These are phyloP conservation scores for Eolophus roseicapilla DNA, from an alignment of 2,113 vertebrate species.

Conservation along the genomic window DNA sequence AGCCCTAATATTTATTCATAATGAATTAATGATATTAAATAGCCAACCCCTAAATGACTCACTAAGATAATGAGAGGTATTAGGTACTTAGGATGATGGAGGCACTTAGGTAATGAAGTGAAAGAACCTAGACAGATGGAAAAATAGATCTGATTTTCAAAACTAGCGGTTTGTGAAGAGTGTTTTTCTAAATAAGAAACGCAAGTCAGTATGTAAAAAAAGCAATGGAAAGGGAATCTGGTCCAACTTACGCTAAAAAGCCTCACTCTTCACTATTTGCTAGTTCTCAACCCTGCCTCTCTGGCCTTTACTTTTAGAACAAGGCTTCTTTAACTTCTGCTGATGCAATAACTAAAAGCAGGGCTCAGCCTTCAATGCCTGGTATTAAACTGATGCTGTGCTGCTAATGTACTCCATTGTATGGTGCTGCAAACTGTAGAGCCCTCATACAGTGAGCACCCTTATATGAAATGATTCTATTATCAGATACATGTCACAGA, in stretches of 20 bases:
- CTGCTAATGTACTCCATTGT: slow-evolving; percentile 2
- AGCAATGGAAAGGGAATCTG: slow-evolving; percentile 51
- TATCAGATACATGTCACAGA: slow-evolving; percentile 34
- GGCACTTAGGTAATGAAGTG: slow-evolving; percentile 41
- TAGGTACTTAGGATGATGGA: slow-evolving; percentile 41
- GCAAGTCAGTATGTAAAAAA: slow-evolving; percentile 43
- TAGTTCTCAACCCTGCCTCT: slow-evolving; percentile 10
- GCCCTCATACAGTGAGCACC: background rate
- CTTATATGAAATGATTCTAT: slow-evolving; percentile 50
- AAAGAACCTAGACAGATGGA: slow-evolving; percentile 2
- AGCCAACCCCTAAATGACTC: background rate
- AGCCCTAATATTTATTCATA: slow-evolving; percentile 40
- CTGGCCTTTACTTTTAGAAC: slow-evolving; percentile 42
- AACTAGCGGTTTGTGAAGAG: background rate
- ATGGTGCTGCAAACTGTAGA: background rate
- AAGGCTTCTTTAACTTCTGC: slow-evolving; percentile 51
- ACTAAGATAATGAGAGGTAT: slow-evolving; percentile 49
- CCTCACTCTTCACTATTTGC: slow-evolving; percentile 51
- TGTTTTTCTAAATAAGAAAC: slow-evolving; percentile 50
- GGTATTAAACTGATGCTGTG: background rate
- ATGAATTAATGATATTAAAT: slow-evolving; percentile 50
- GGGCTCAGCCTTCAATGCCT: background rate
- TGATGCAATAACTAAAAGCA: slow-evolving; percentile 51
- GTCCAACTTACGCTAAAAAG: slow-evolving; percentile 59
- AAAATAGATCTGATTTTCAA: slow-evolving; percentile 37